Base-by-base conservation (phyloP, 2,888 invertebrate genomes). In the Diaprepes abbreviatus region DNA sequence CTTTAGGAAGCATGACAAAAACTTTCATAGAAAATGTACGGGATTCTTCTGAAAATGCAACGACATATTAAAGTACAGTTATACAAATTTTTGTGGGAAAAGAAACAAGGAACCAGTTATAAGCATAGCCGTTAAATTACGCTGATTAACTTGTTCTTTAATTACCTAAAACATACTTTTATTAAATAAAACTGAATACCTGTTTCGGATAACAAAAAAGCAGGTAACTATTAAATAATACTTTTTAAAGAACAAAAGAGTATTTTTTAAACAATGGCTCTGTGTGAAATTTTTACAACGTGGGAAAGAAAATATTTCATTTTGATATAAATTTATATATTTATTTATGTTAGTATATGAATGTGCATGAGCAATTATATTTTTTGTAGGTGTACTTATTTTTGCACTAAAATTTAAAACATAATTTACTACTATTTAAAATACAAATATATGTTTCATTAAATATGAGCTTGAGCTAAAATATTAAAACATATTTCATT, bases 251-350 rank as follows among this genome's bases (percentile, higher is more conserved):
- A 14, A 36, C 35, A 57, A 57, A 57, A 40, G 40, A 24, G 57
- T 57, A 57, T 52, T 36, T 62, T 28, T 43, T 24, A 24, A 21
- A 54, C 14, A 31, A 31, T 14, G 12, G 60, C 28, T 43, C 14
- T 43, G 19, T 35, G 17, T 16, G 12, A 16, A 38, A 7, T 36
- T 36, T 24, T 50, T 62, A 50, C 17, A 52, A 21, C 52, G 63
- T 63, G 54, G 28, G 63, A 63, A 63, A 63, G 54, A 38, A 63
- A 54, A 43, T 40, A 52, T 40, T 63, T 52, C 33, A 54, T 62
- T 62, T 62, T 50, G 16, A 54, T 40, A 31, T 24, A 21, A 54
- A 16, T 35, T 10, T 38, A 62, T 36, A 50, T 38, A 9, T 54
- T 52, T 54, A 63, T 54, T 63, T 54, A 54, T 33, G 33, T 33